Percentiles rank a stretch among this genome's conserved stretches.
Conservation (phyloP, 2,113 vertebrate species). For the Drymodes brunneopygia region DNA sequence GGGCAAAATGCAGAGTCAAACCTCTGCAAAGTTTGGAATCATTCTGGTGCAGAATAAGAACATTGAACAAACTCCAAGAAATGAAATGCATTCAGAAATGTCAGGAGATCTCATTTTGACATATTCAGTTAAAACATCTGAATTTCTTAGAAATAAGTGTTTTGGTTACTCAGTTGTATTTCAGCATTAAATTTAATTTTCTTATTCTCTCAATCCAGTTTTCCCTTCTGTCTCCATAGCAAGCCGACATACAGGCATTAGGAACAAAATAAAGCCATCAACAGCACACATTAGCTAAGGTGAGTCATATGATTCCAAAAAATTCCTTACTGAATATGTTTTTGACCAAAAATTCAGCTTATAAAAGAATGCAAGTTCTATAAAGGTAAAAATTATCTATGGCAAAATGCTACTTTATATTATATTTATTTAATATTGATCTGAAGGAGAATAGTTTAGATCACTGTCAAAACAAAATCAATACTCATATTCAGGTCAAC, state of each 20-base stretch:
- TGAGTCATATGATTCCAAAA: not conserved
- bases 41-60: not conserved
- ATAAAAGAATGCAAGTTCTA: not conserved
- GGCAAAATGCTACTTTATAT: not conserved
- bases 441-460: slow-evolving; percentile 35
- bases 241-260: not conserved
- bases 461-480: slow-evolving; percentile 49
- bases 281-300: not conserved
- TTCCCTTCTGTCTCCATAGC: not conserved
- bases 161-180: not conserved
- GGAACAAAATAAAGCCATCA: not conserved
- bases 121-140: not conserved
- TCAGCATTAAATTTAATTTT: not conserved
- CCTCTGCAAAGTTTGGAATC: not conserved
- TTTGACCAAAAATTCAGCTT: not conserved
- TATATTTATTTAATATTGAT: slow-evolving; percentile 42
- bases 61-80: not conserved
- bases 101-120: not conserved
- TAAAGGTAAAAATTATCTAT: not conserved
- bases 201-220: not conserved
- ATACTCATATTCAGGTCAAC: slow-evolving; percentile 22
- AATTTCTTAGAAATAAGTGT: not conserved
- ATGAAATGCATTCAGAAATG: not conserved
- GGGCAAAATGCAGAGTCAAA: not conserved
- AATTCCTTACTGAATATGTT: not conserved